Percentiles rank a stretch among this genome's conserved stretches.
These are phyloP conservation scores for Sphenodon punctatus DNA, from an alignment of 2,797 vertebrate genomes.

Conservation along the genomic window DNA sequence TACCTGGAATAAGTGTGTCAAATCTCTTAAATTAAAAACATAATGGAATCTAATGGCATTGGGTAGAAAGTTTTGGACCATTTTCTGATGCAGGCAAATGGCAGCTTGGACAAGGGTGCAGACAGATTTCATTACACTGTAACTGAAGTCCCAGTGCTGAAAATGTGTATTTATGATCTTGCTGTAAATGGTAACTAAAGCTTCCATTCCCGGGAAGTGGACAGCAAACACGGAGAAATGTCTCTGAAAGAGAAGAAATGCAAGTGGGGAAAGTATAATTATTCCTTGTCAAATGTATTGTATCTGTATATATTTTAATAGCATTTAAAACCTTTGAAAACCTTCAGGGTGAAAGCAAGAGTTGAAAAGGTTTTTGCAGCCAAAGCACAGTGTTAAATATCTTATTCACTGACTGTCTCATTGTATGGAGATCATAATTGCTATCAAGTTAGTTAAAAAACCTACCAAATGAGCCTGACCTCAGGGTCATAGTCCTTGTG, in stretches of 20 bases:
- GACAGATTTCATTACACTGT: conserved; percentile 78
- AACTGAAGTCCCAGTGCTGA: conserved; percentile 81
- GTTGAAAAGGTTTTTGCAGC: conserved; percentile 43
- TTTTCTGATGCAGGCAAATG: conserved; percentile 86
- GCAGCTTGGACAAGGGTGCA: conserved; percentile 74
- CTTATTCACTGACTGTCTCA: conserved; percentile 44
- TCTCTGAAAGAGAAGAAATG: conserved; percentile 43
- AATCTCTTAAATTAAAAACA: conserved; percentile 83
- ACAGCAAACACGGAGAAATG: conserved; percentile 81
- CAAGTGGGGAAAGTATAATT: neutral
- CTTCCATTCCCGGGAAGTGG: conserved; percentile 75
- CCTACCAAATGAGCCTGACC: conserved; percentile 48
- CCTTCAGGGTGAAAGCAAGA: conserved; percentile 33
- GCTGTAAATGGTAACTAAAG: conserved; percentile 78
- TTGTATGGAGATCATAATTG: conserved; percentile 47
- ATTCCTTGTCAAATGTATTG: conserved; percentile 35
- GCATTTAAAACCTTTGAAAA: conserved; percentile 25
- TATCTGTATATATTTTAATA: conserved; percentile 36
- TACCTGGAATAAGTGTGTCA: conserved; percentile 81
- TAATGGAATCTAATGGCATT: conserved; percentile 84
- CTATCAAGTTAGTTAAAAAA: conserved; percentile 53
- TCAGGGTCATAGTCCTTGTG: conserved; percentile 43
- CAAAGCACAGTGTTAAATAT: conserved; percentile 24
- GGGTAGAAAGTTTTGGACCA: conserved; percentile 84
- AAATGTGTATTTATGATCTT: conserved; percentile 83